phyloP scores from a whole-genome alignment of 35 echinoderm and acorn worm genomes.

The Anneissia japonica region DNA sequence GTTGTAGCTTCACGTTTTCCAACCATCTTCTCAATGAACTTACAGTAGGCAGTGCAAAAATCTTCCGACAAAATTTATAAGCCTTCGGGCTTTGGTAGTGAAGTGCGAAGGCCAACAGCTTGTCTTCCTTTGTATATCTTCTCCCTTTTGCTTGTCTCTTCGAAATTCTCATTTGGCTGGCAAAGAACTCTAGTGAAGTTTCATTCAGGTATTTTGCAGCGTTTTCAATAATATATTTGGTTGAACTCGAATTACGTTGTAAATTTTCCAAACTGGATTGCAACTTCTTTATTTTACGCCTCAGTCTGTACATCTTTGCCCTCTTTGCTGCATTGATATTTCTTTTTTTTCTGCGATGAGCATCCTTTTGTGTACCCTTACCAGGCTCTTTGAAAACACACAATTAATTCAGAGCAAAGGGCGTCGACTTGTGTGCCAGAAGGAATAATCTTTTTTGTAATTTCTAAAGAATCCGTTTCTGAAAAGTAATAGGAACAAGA shows the following conservation, averaged over 20 bases:
- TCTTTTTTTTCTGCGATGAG: no score
- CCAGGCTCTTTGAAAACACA: no score
- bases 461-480: no score
- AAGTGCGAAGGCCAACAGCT: neutral
- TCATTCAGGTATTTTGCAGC: neutral
- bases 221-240: slow-evolving; percentile 1
- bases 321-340: neutral
- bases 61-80: slow-evolving; percentile 12
- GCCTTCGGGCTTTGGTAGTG: slow-evolving; percentile 12
- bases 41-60: neutral
- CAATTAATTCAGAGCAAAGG: no score
- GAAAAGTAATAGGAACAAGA: no score
- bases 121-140: slow-evolving; percentile 19
- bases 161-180: slow-evolving; percentile 4
- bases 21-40: slow-evolving; percentile 18
- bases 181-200: slow-evolving; percentile 4
- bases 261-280: neutral
- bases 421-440: no score
- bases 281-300: neutral
- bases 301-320: slow-evolving; percentile 10
- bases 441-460: no score
- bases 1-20: neutral
- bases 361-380: no score
- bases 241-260: neutral
- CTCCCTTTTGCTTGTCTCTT: slow-evolving; percentile 1